phyloP scores from a whole-genome alignment of 2,888 invertebrate species.

The Sympetrum striolatum region DNA sequence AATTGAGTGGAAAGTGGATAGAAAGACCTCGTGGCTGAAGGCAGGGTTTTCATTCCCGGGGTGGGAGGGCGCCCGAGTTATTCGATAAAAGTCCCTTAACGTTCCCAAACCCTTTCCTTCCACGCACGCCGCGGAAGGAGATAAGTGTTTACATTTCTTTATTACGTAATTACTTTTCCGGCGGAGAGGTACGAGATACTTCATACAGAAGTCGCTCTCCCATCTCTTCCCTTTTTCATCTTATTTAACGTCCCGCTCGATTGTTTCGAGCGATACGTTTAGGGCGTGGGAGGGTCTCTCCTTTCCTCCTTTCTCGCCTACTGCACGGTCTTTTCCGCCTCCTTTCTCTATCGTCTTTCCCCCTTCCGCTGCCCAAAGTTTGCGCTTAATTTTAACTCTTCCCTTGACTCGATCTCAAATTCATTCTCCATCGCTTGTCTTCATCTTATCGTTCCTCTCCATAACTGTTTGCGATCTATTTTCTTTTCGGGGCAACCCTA shows the following conservation, averaged over 20 bases:
- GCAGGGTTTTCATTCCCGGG: no score
- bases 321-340: not conserved
- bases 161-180: constrained; percentile 26
- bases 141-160: constrained; percentile 38
- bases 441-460: no score
- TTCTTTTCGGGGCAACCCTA: no score
- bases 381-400: no score
- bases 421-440: no score
- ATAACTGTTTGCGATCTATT: no score
- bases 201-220: not conserved
- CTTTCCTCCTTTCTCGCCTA: not conserved
- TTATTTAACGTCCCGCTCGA: not conserved
- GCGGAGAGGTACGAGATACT: not conserved
- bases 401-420: no score
- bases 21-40: not conserved
- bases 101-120: not conserved
- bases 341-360: not conserved
- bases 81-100: constrained; percentile 11
- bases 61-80: not conserved
- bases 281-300: not conserved
- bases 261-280: constrained; percentile 1
- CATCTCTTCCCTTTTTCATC: not conserved
- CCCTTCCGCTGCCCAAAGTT: no score
- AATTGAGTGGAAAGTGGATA: not conserved
- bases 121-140: not conserved